A percentile compares a stretch with the other conserved stretches of the same genome.
These are phyloP conservation scores for Cartodere bifasciata DNA, from an alignment of 2,888 invertebrate genomes.

Conservation along the genomic window DNA sequence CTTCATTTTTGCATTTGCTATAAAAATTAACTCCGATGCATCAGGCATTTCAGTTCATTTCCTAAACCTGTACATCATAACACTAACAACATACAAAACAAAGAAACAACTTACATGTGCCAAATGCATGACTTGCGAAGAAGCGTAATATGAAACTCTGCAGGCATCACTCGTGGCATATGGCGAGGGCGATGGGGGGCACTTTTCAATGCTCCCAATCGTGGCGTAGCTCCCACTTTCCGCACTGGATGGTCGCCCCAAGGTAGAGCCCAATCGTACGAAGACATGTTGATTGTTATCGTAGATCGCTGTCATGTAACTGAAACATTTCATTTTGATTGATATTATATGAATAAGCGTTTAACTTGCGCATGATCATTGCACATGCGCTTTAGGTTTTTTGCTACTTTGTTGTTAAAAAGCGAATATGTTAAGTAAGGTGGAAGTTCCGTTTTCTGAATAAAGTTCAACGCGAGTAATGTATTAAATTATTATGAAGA, in stretches of 20 bases:
- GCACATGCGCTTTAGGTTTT: no score
- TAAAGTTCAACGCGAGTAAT: no score
- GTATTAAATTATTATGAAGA: no score
- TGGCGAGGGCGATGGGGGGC: constrained; percentile 56
- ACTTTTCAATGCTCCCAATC: constrained; percentile 69
- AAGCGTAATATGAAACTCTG: constrained; percentile 63
- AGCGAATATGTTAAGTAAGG: no score
- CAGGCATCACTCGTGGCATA: constrained; percentile 51
- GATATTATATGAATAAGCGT: no score
- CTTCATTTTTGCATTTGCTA: no score
- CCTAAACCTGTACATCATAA: not conserved
- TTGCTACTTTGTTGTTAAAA: no score
- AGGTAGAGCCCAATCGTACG: constrained; percentile 55
- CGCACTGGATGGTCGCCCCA: constrained; percentile 57
- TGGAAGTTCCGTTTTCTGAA: no score
- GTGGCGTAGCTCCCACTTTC: constrained; percentile 72
- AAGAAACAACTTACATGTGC: constrained; percentile 41
- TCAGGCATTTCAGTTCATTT: no score
- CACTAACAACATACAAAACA: constrained; percentile 1
- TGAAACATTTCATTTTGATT: no score
- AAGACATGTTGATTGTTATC: constrained; percentile 67
- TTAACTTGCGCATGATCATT: no score
- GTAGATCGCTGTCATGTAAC: constrained; percentile 65
- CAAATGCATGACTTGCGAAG: constrained; percentile 63
- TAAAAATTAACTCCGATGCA: no score